Base-by-base conservation (phyloP, 2,888 invertebrate genomes). In the Shargacucullia verbasci region DNA sequence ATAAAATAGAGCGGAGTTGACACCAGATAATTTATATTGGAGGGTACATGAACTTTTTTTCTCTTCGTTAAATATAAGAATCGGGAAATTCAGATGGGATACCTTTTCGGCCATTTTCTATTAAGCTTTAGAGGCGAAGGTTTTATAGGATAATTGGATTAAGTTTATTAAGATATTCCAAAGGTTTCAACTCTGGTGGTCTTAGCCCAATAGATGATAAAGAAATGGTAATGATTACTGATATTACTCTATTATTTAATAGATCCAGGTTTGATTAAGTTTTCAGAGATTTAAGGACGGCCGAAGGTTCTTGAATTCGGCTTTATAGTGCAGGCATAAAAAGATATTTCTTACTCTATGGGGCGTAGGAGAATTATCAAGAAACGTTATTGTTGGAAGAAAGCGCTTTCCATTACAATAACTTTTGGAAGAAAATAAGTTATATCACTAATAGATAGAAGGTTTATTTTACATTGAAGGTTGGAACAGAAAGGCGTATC, bases 1-100 rank as follows among this genome's bases (percentile, higher is more conserved):
- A 80, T 81, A 77, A 79, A 66, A 70, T 75, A 76, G 76, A 75
- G 61, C 76, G 73, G 73, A 79, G 83, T 84, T 85, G 86, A 85
- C 86, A 86, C 80, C 78, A 82, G 84, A 83, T 87, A 87, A 88
- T 88, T 86, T 88, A 87, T 86, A 83, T 84, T 76, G 79, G 76
- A 72, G 68, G 74, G 71, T 68, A 73, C 68, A 68, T 73, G 31
- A 71, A 52, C 41, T 57, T 74, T 76, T n/a, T 73, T 83, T 81
- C 76, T 80, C 73, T 79, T 78, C 74, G 76, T 80, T 80, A 76
- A 77, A 72, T 71, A 69, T 73, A 73, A 78, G 75, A 79, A 79
- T 80, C 65, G 69, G 72, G 69, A 67, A 73, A 76, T 80, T 79
- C 76, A 65, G 67, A 66, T 62, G 69, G 79, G 71, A 76, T 70